Base-by-base conservation (phyloP, 2,888 invertebrate species). In the Flexamia atlantica region DNA sequence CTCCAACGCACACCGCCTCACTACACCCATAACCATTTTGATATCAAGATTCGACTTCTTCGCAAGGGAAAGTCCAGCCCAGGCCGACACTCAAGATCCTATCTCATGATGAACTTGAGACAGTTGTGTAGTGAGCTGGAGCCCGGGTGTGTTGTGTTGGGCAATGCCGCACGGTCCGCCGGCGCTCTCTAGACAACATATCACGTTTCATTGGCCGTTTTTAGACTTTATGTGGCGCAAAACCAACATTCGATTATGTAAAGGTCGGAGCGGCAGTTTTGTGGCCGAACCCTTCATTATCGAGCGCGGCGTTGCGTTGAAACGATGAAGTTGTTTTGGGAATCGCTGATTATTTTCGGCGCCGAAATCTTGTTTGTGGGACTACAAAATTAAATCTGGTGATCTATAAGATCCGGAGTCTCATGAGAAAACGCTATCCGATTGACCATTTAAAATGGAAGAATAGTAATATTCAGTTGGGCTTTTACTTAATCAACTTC, bases 191-290 rank as follows among this genome's bases (percentile, higher is more conserved):
- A 7, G n/a, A 2, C 20, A 20, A 17, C 46, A 23, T 57, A 57
- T 57, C 57, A 57, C 57, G 57, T 57, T 57, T 23, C 57, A 57
- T 57, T 23, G 57, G 57, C 3, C 57, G 57, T 57, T 57, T 3
- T 2, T 3, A 12, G 46, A 2, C 17, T 46, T 46, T 23, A 23
- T 5, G 20, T 23, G 23, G 23, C 57, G 57, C 57, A 20, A 57
- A 57, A 57, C 57, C 57, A 57, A 57, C 57, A 57, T 57, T 57
- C 57, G 57, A 57, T 57, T 57, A 57, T 23, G 23, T 23, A 57
- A 57, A 57, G 57, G 57, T 57, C 57, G 23, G 57, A 57, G 57
- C 12, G 20, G 20, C 57, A 10, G 23, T 20, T 57, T 23, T 7
- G 10, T 23, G 23, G 23, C 46, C 17, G 23, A 57, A 23, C 20